Conservation (phyloP, 1,140 invertebrate genomes). For the Oedothorax gibbosus region DNA sequence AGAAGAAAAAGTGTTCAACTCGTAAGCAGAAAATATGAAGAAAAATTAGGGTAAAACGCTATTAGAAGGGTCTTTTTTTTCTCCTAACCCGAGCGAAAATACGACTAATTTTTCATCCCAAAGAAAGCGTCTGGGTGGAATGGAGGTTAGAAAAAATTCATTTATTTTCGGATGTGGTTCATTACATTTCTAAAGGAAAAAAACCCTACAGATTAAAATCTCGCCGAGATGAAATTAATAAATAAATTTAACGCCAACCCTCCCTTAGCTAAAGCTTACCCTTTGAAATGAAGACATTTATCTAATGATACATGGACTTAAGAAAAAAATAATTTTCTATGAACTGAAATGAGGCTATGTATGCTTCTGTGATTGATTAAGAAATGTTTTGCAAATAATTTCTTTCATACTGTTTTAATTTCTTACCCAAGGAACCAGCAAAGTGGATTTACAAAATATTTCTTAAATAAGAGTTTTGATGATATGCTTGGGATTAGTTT, state of each 20-base stretch:
- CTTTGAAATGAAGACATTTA: slow-evolving; percentile 52
- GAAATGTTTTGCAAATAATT: slow-evolving; percentile 14
- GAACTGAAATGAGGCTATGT: neutral
- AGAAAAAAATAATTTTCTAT: neutral
- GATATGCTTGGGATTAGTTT: no score
- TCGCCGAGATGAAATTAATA: slow-evolving; percentile 57
- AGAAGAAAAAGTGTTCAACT: slow-evolving; percentile 52
- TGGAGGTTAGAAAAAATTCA: slow-evolving; percentile 49
- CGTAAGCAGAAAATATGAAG: slow-evolving; percentile 60
- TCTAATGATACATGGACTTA: slow-evolving; percentile 26
- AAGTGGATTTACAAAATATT: no score
- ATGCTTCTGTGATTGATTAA: slow-evolving; percentile 17
- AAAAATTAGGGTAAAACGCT: slow-evolving; percentile 60
- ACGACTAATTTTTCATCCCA: slow-evolving; percentile 54
- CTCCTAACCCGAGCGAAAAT: slow-evolving; percentile 35
- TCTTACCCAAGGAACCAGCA: neutral
- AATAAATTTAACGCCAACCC: slow-evolving; percentile 59
- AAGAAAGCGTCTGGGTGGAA: slow-evolving; percentile 9
- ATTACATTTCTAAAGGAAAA: slow-evolving; percentile 44
- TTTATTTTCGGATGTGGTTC: slow-evolving; percentile 54
- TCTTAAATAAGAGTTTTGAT: no score
- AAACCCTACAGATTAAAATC: slow-evolving; percentile 55
- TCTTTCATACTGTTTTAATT: neutral
- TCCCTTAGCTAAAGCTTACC: slow-evolving; percentile 14
- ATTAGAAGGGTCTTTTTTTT: slow-evolving; percentile 46